Base-by-base conservation (phyloP, 2,113 vertebrate genomes). In the Dasyornis broadbenti region DNA sequence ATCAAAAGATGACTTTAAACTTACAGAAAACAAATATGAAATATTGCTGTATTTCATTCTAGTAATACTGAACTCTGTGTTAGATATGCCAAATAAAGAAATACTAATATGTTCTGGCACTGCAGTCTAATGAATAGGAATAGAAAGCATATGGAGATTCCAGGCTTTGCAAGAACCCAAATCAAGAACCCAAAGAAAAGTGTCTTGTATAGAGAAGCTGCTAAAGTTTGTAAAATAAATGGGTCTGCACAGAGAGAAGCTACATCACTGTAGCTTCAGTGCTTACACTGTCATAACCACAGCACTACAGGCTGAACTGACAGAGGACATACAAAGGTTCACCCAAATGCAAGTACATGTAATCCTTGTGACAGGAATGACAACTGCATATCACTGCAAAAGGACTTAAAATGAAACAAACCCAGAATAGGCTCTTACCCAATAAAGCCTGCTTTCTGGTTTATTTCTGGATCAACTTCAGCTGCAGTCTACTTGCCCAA, bases 311-410 rank as follows among this genome's bases (percentile, higher is more conserved):
- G 49, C 40, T 77, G 53, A 56, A 33, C 15, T 37, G 37, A 53
- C 52, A 49, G 28, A 61, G 24, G 30, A 33, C 40, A 56, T 4
- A 24, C 0, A n/a, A 40, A 71, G 47, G 50, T 56, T 63, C 8
- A 5, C 9, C 12, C 61, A 50, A 42, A 47, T 2, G 3, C 28
- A 64, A 35, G 24, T 7, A 50, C 7, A 8, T 1, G 11, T 3
- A 23, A 54, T 37, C n/a, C 66, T 17, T 1, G 5, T 42, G 35
- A 52, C n/a, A 82, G 39, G 6, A 68, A 35, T 3, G 18, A 49
- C 0, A 44, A 52, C 66, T 76, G 17, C 7, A 16, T 12, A 49
- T 40, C 56, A n/a, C 68, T 1, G 0, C 64, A 72, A n/a, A 39
- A 7, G 18, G 39, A 47, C 44, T 54, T 6, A 2, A 72, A 42